Conservation (phyloP, 2,888 invertebrate species). For the Latrodectus elegans region DNA sequence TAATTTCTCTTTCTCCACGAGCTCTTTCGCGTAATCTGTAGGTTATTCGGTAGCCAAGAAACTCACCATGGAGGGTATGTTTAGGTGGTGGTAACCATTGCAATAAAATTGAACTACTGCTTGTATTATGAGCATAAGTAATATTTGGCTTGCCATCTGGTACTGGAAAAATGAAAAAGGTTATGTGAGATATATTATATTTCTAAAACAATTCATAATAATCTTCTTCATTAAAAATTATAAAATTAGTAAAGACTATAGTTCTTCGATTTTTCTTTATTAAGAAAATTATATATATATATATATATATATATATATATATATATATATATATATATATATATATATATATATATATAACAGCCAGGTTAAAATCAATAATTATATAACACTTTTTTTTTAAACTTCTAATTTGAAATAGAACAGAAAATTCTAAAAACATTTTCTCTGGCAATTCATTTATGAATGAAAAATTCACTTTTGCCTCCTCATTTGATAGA, state of each 20-base stretch:
- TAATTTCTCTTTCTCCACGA: constrained; percentile 58
- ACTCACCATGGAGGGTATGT: constrained; percentile 81
- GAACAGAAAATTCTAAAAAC: too few relatives aligned
- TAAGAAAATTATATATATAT: too few relatives aligned
- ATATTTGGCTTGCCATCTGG: constrained; percentile 72
- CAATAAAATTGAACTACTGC: constrained; percentile 82
- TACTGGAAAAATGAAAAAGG: constrained; percentile 62
- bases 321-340: too few relatives aligned
- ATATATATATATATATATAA: too few relatives aligned
- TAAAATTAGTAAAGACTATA: background rate
- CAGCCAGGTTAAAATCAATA: too few relatives aligned
- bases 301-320: too few relatives aligned
- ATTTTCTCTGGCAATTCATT: too few relatives aligned
- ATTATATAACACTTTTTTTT: too few relatives aligned
- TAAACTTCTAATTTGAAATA: too few relatives aligned
- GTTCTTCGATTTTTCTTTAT: too few relatives aligned
- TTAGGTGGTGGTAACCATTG: constrained; percentile 83
- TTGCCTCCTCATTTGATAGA: too few relatives aligned
- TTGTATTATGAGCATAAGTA: constrained; percentile 79
- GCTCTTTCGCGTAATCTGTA: constrained; percentile 59
- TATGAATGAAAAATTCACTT: too few relatives aligned
- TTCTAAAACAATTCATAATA: background rate
- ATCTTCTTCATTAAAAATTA: background rate
- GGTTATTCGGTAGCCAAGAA: constrained; percentile 82
- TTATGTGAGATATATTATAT: background rate